These are phyloP conservation scores for Melanophora roralis DNA, from an alignment of 2,888 invertebrate genomes.

Conservation along the genomic window DNA sequence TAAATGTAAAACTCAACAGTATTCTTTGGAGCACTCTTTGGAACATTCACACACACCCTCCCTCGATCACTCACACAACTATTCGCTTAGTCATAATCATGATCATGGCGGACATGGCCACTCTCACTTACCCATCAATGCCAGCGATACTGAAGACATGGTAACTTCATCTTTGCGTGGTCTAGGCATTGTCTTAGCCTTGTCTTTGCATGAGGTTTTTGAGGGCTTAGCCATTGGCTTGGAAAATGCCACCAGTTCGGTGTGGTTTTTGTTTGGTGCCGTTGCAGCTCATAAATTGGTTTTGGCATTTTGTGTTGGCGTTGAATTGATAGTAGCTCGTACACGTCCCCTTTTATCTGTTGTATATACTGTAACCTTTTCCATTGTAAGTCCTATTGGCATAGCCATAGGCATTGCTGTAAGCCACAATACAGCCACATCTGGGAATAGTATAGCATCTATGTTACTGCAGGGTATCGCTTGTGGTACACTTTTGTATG, in stretches of 20 bases:
- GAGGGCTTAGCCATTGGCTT: conserved; percentile 91
- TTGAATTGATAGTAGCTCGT: conserved; percentile 86
- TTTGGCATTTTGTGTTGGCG: conserved; percentile 91
- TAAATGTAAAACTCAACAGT: conserved; percentile 12
- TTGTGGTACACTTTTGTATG: conserved; percentile 94
- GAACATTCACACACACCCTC: conserved; percentile 28
- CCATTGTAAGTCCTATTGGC: conserved; percentile 84
- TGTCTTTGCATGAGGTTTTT: conserved; percentile 91
- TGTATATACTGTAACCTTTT: conserved; percentile 85
- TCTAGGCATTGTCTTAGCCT: conserved; percentile 87
- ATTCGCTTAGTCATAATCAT: conserved; percentile 51
- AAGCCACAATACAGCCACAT: conserved; percentile 80
- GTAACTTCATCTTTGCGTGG: conserved; percentile 80
- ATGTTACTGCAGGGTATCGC: conserved; percentile 89
- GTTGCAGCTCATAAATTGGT: conserved; percentile 91
- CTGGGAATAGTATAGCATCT: conserved; percentile 81
- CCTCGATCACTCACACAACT: conserved; percentile 41
- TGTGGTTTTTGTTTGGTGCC: conserved; percentile 90
- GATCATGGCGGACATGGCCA: conserved; percentile 62
- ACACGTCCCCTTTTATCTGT: conserved; percentile 81
- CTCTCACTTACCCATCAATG: conserved; percentile 67
- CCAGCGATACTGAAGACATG: conserved; percentile 70
- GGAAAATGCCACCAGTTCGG: conserved; percentile 81
- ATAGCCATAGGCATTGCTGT: conserved; percentile 88
- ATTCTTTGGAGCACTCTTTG: conserved; percentile 23